These are phyloP conservation scores for Periophthalmodon schlosseri DNA, from an alignment of 2,113 vertebrate species.

Conservation along the genomic window DNA sequence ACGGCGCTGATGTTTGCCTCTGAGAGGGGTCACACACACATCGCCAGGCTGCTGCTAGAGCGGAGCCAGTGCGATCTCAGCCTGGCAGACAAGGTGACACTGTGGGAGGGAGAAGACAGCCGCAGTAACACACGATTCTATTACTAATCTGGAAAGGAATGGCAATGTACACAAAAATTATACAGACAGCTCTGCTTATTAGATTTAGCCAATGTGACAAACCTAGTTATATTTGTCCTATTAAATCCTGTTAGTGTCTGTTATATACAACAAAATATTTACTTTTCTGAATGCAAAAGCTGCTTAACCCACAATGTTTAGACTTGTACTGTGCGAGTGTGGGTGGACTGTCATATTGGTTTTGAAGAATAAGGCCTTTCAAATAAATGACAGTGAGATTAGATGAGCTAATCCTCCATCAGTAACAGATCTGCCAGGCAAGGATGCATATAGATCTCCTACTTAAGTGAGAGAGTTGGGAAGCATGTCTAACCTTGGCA, in stretches of 20 bases:
- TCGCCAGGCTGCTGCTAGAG: slow-evolving; percentile 82
- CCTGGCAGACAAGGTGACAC: slow-evolving; percentile 82
- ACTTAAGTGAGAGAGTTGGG: slow-evolving; percentile 17
- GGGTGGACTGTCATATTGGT: slow-evolving; percentile 41
- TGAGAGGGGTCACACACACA: slow-evolving; percentile 84
- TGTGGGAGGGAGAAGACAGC: neutral
- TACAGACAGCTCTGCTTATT: neutral
- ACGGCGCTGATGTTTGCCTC: slow-evolving; percentile 90
- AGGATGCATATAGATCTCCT: slow-evolving; percentile 17
- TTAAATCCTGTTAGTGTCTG: slow-evolving; percentile 25
- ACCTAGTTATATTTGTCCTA: slow-evolving; percentile 8
- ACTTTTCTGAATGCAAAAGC: slow-evolving; percentile 35
- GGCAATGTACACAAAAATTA: neutral
- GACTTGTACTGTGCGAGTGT: slow-evolving; percentile 41
- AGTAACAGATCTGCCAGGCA: slow-evolving; percentile 47
- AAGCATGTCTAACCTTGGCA: slow-evolving; percentile 15
- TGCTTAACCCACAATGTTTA: slow-evolving; percentile 39
- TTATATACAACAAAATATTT: slow-evolving; percentile 16
- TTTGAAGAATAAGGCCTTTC: slow-evolving; percentile 40
- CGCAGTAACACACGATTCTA: neutral
- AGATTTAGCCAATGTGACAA: slow-evolving; percentile 14
- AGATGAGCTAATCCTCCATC: slow-evolving; percentile 54
- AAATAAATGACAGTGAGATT: slow-evolving; percentile 54
- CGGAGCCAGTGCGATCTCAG: slow-evolving; percentile 79
- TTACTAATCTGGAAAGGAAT: neutral